These are phyloP conservation scores for Leistus spinibarbis DNA, from an alignment of 2,888 invertebrate species.

Conservation along the genomic window DNA sequence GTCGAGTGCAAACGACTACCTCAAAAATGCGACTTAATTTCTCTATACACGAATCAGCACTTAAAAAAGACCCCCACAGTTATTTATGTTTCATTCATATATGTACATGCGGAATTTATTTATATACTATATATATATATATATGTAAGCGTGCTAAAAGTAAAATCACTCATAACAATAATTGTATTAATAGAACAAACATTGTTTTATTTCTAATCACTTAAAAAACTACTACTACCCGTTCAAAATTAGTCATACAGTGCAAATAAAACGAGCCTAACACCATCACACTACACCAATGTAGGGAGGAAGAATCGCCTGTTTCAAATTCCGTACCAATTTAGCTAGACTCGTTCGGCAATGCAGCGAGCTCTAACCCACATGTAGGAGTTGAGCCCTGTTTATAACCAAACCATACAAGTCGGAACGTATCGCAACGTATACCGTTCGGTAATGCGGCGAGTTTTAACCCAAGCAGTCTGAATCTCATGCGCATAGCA, in stretches of 20 bases:
- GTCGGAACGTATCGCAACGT: background rate
- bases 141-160: too few species aligned
- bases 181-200: background rate
- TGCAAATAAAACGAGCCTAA: slow-evolving; percentile 32
- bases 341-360: slow-evolving; percentile 21
- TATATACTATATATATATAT: too few species aligned
- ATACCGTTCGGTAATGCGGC: background rate
- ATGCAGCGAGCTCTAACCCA: slow-evolving; percentile 3
- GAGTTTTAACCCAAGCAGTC: too few species aligned
- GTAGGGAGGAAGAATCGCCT: slow-evolving; percentile 6
- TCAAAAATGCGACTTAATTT: slow-evolving; percentile 1
- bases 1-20: background rate
- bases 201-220: background rate
- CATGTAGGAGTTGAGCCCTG: background rate
- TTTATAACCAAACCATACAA: background rate
- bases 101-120: slow-evolving; percentile 23
- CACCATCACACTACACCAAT: background rate
- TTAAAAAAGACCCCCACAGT: background rate
- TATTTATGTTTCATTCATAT: slow-evolving; percentile 37
- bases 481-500: too few species aligned
- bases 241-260: slow-evolving; percentile 30
- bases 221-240: background rate
- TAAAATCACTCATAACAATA: background rate
- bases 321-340: slow-evolving; percentile 38
- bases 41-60: background rate